Evolutionary conservation across 2,797 vertebrate genomes (phyloP), one percentile per base, ranked within the genome.

Genomic region (Myripristis murdjan): DNA sequence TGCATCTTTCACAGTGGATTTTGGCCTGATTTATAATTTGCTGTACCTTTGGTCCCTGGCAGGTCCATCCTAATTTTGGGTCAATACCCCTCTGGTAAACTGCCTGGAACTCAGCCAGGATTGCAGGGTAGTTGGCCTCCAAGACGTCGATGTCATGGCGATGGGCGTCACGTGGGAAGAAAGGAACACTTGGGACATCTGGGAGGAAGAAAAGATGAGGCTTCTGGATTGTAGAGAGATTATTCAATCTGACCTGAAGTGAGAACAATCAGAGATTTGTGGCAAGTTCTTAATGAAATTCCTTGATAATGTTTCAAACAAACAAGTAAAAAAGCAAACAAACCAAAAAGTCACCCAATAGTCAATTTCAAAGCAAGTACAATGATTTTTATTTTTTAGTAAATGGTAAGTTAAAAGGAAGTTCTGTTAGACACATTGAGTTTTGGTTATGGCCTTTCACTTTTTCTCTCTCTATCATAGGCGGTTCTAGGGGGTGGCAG

Each of bases 141-240:
- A 97, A 79, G 63, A 96, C 91, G 60, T 97, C 96, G 22, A 97
- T 96, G 11, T 97, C 96, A 22, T 97, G 96, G 47, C 95, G 93
- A 90, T 96, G 96, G 74, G 96, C 95, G 22, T 97, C 96, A 1
- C 95, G 94, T 14, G 96, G 95, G 75, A 96, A 95, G 66, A 96
- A 97, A 16, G 96, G 96, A 54, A 91, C 91, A 52, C 96, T 97
- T 61, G 96, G 96, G 81, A 97, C 93, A 77, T 97, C 95, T 10
- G 96, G 96, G 82, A 97, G 92, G 83, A 95, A 95, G 90, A 97
- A 95, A 31, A 96, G 89, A 80, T 95, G 95, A 76, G 96, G 95
- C 81, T 95, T 95, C 92, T 97, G 96, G 80, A 97, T 96, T 4
- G 95, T 91, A 12, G 87, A 92, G 44, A 89, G 93, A 75, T 95